Conservation (phyloP, 2,888 invertebrate species). For the Caprella mutica region DNA sequence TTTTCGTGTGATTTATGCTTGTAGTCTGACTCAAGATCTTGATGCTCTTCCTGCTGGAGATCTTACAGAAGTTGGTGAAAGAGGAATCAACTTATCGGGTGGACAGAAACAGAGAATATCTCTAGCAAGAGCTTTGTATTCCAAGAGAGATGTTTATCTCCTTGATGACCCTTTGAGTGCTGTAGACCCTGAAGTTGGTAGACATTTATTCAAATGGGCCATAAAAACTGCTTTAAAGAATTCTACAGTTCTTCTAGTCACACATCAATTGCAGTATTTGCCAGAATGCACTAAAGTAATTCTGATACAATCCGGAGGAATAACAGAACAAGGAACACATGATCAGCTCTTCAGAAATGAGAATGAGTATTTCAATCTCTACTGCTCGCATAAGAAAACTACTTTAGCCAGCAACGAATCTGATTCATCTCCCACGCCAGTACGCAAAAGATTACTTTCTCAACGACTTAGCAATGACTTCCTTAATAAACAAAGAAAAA, state of each 20-base stretch:
- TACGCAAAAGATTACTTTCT: too few species aligned
- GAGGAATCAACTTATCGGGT: constrained; percentile 47
- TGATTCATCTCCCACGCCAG: background rate
- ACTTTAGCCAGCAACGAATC: too few species aligned
- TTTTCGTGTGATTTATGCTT: constrained; percentile 45
- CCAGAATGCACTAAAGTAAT: constrained; percentile 49
- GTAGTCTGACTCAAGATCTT: constrained; percentile 49
- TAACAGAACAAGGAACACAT: constrained; percentile 49
- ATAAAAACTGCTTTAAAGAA: constrained; percentile 45
- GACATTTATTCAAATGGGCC: constrained; percentile 47
- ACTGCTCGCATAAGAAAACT: constrained; percentile 34
- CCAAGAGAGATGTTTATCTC: constrained; percentile 47
- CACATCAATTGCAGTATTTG: constrained; percentile 52
- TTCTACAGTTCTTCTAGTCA: constrained; percentile 51
- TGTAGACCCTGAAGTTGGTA: constrained; percentile 46
- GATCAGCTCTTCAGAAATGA: constrained; percentile 42
- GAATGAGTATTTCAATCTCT: constrained; percentile 39
- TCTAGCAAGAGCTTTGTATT: constrained; percentile 49
- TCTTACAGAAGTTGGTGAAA: constrained; percentile 49
- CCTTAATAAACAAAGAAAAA: too few species aligned
- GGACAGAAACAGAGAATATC: constrained; percentile 49
- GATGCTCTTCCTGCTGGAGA: constrained; percentile 48
- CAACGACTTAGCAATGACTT: too few species aligned
- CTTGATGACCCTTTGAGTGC: constrained; percentile 51
- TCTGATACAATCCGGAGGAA: constrained; percentile 48